phyloP scores from a whole-genome alignment of 2,113 vertebrate species.

The Synchiropus splendidus region DNA sequence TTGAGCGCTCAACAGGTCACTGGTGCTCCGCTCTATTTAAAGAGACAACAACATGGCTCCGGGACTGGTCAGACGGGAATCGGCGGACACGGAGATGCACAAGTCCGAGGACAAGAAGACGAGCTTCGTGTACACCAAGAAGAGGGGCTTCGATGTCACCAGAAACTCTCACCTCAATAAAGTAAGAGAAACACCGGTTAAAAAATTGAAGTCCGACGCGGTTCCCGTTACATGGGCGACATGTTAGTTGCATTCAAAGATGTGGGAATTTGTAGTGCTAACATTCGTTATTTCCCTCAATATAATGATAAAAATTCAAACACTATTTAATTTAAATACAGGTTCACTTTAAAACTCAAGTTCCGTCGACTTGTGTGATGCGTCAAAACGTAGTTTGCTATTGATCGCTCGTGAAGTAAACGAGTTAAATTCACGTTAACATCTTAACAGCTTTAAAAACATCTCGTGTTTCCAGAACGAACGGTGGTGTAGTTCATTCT shows the following conservation, averaged over 20 bases:
- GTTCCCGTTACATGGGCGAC: slow-evolving; percentile 2
- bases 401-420: too few relatives aligned
- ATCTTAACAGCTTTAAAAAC: too few relatives aligned
- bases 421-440: too few relatives aligned
- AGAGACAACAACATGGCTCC: slow-evolving; percentile 61
- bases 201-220: slow-evolving; percentile 4
- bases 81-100: slow-evolving; percentile 63
- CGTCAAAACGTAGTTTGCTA: too few relatives aligned
- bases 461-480: too few relatives aligned
- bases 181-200: slow-evolving; percentile 51
- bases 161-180: slow-evolving; percentile 80
- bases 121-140: slow-evolving; percentile 65
- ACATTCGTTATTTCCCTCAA: too few relatives aligned
- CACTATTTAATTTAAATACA: too few relatives aligned
- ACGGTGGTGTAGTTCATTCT: too few relatives aligned
- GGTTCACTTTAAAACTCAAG: too few relatives aligned
- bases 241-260: slow-evolving; percentile 24
- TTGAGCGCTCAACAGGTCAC: slow-evolving; percentile 41
- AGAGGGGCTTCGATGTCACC: slow-evolving; percentile 76
- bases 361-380: too few relatives aligned
- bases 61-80: slow-evolving; percentile 54
- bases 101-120: slow-evolving; percentile 39
- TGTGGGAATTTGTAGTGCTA: slow-evolving; percentile 7
- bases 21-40: slow-evolving; percentile 66
- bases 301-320: too few relatives aligned